Evolutionary conservation across 2,113 vertebrate genomes (phyloP).

Genomic region (Craseonycteris thonglongyai): DNA sequence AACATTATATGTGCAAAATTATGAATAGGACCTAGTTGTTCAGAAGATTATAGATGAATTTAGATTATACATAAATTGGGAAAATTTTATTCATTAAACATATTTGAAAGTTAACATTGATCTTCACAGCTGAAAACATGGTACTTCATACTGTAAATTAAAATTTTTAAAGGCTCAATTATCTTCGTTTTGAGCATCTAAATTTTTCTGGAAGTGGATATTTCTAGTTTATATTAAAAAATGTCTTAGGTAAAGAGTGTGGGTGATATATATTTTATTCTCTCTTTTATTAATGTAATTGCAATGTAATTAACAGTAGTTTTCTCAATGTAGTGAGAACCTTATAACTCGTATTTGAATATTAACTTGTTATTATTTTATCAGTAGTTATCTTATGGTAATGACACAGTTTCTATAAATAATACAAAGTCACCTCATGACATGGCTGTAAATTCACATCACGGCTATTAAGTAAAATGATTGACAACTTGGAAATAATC

Average conservation of each 20-base stretch:
- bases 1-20: neutral
- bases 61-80: neutral
- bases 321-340: neutral
- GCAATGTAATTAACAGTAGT: neutral
- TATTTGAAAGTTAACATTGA: neutral
- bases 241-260: neutral
- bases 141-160: neutral
- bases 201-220: neutral
- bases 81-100: neutral
- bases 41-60: neutral
- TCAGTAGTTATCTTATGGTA: neutral
- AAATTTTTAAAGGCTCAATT: neutral
- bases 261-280: neutral
- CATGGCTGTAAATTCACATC: neutral
- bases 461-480: neutral
- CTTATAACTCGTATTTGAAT: neutral
- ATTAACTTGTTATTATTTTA: neutral
- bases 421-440: neutral
- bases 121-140: neutral
- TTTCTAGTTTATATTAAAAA: slow-evolving; percentile 3
- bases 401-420: neutral
- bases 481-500: neutral
- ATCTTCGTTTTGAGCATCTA: neutral
- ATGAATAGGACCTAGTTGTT: neutral
- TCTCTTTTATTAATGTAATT: neutral